Conservation (phyloP, 2,888 invertebrate genomes). For the Octodonta nipae region DNA sequence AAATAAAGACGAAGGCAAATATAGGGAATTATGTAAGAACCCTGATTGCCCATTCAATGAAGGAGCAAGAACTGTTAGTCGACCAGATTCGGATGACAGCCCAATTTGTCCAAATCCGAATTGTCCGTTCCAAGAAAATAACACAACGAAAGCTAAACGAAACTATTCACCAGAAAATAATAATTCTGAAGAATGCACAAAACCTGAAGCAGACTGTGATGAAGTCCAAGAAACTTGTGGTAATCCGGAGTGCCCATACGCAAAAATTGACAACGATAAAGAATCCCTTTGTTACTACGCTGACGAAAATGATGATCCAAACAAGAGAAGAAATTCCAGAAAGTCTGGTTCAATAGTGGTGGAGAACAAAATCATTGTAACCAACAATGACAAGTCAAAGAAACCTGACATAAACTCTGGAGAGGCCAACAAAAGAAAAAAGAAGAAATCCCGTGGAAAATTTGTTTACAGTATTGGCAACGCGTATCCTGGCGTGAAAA, state of each 20-base stretch:
- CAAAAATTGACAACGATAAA: neutral
- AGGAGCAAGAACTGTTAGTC: neutral
- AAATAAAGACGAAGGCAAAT: constrained; percentile 4
- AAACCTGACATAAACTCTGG: too few relatives aligned
- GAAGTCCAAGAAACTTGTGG: constrained; percentile 13
- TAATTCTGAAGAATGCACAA: neutral
- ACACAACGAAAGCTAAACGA: constrained; percentile 4
- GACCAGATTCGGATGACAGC: neutral
- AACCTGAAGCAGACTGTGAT: too few relatives aligned
- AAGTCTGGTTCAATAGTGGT: too few relatives aligned
- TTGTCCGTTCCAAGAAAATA: constrained; percentile 14
- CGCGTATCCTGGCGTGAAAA: constrained; percentile 39
- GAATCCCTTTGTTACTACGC: neutral
- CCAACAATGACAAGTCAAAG: too few relatives aligned
- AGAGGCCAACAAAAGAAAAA: constrained; percentile 6
- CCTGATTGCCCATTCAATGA: constrained; percentile 14
- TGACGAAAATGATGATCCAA: too few relatives aligned
- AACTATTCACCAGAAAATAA: neutral
- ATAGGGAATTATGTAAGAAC: constrained; percentile 13
- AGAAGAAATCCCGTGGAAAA: constrained; percentile 14
- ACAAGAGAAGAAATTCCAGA: too few relatives aligned
- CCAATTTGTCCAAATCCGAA: constrained; percentile 12
- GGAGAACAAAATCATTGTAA: too few relatives aligned
- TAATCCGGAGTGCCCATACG: constrained; percentile 16
- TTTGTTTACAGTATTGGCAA: constrained; percentile 22